phyloP scores from a whole-genome alignment of 2,113 vertebrate species.

The Epinephelus moara region DNA sequence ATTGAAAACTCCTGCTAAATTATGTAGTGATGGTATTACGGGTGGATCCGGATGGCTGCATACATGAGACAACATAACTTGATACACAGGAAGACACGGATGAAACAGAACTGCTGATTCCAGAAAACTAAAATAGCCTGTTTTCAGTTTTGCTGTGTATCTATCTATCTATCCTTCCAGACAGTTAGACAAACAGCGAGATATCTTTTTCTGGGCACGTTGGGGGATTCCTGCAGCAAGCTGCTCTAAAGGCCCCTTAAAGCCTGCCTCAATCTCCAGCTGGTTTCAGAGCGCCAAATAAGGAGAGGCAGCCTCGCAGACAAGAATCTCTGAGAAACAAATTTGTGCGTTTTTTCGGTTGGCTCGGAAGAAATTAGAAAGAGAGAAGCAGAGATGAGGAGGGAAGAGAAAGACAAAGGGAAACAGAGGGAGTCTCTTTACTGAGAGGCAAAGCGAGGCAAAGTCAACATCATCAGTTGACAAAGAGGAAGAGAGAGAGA shows the following conservation, averaged over 20 bases:
- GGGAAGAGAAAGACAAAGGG: slow-evolving; percentile 1
- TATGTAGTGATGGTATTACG: slow-evolving; percentile 9
- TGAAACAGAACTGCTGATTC: slow-evolving; percentile 38
- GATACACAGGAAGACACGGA: not conserved
- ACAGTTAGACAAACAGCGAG: slow-evolving; percentile 24
- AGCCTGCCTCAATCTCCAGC: slow-evolving; percentile 35
- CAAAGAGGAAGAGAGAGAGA: slow-evolving; percentile 20
- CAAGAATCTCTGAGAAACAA: slow-evolving; percentile 34
- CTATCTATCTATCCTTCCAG: not conserved
- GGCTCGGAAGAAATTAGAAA: slow-evolving; percentile 34
- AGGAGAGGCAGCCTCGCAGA: slow-evolving; percentile 7
- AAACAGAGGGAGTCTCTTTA: slow-evolving; percentile 24
- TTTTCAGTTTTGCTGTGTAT: slow-evolving; percentile 8
- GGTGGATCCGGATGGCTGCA: not conserved
- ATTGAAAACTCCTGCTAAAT: slow-evolving; percentile 34
- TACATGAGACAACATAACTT: not conserved
- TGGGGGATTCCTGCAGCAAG: slow-evolving; percentile 35
- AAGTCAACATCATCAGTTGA: slow-evolving; percentile 60
- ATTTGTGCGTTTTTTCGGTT: slow-evolving; percentile 32
- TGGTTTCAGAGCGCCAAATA: slow-evolving; percentile 18
- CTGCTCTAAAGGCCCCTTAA: slow-evolving; percentile 41
- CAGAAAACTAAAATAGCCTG: slow-evolving; percentile 4
- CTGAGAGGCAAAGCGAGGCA: slow-evolving; percentile 39
- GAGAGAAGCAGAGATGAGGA: slow-evolving; percentile 13
- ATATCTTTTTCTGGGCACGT: slow-evolving; percentile 10